Percentiles rank a stretch among this genome's conserved stretches.
phyloP scores from a whole-genome alignment of 1,140 invertebrate species.

The Drosophila busckii region DNA sequence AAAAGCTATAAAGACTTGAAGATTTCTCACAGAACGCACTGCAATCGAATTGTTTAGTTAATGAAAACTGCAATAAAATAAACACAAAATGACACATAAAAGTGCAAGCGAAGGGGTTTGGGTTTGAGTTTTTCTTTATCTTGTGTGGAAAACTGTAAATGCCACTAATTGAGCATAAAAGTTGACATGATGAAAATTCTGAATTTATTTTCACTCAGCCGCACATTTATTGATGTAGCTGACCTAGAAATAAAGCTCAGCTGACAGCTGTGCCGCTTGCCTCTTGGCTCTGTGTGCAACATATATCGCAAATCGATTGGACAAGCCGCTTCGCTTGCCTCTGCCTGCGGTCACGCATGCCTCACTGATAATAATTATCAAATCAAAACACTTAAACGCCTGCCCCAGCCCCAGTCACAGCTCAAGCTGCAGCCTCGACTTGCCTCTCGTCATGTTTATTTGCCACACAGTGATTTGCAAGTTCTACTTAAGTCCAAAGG shows the following conservation, averaged over 20 bases:
- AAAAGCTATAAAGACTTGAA: slow-evolving; percentile 64
- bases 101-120: slow-evolving; percentile 21
- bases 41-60: slow-evolving; percentile 52
- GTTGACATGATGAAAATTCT: too few species aligned
- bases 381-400: slow-evolving; percentile 78
- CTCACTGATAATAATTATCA: slow-evolving; percentile 78
- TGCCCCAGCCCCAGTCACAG: slow-evolving; percentile 52
- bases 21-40: slow-evolving; percentile 51
- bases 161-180: slow-evolving; percentile 72
- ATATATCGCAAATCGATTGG: slow-evolving; percentile 64
- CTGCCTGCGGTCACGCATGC: slow-evolving; percentile 68
- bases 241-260: slow-evolving; percentile 62
- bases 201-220: too few species aligned
- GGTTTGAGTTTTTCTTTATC: slow-evolving; percentile 17
- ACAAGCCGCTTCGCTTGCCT: slow-evolving; percentile 45
- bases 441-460: slow-evolving; percentile 54
- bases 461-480: slow-evolving; percentile 73
- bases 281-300: background rate
- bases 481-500: slow-evolving; percentile 72
- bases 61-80: slow-evolving; percentile 67
- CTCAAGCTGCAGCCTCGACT: background rate
- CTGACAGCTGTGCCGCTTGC: too few species aligned
- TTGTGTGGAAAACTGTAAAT: slow-evolving; percentile 47
- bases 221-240: slow-evolving; percentile 66
- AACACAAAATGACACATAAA: slow-evolving; percentile 63